Evolutionary conservation across 2,113 vertebrate genomes (phyloP).

Genomic region (Festucalex cinctus): DNA sequence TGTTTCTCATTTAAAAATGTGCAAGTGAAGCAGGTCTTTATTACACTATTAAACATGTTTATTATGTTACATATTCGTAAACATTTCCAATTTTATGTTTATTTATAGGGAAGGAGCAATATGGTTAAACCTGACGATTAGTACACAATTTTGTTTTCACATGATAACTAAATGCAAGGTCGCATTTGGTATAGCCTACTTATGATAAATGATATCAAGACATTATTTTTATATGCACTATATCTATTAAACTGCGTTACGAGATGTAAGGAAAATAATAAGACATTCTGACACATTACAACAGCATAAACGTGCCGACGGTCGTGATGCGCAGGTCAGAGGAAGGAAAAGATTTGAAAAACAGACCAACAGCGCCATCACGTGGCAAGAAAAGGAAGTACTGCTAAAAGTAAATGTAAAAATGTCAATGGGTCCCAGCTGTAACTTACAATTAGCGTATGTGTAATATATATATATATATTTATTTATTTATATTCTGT

Average conservation of each 20-base stretch:
- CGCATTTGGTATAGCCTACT: background rate
- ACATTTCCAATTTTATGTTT: background rate
- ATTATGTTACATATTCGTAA: background rate
- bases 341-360: constrained; percentile 10
- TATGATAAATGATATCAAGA: background rate
- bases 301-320: background rate
- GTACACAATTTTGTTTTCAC: background rate
- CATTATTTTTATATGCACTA: background rate
- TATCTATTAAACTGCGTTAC: background rate
- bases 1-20: background rate
- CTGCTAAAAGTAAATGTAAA: background rate
- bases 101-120: background rate
- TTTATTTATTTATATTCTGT: no score
- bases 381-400: constrained; percentile 14
- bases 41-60: background rate
- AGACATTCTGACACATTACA: background rate
- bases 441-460: no score
- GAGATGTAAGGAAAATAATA: background rate
- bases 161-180: background rate
- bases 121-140: background rate
- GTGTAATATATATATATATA: no score
- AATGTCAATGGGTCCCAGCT: background rate
- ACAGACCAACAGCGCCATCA: constrained; percentile 62
- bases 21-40: background rate
- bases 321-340: background rate